These are phyloP conservation scores for Laticauda laticaudata DNA, from an alignment of 2,113 vertebrate genomes.

Conservation along the genomic window DNA sequence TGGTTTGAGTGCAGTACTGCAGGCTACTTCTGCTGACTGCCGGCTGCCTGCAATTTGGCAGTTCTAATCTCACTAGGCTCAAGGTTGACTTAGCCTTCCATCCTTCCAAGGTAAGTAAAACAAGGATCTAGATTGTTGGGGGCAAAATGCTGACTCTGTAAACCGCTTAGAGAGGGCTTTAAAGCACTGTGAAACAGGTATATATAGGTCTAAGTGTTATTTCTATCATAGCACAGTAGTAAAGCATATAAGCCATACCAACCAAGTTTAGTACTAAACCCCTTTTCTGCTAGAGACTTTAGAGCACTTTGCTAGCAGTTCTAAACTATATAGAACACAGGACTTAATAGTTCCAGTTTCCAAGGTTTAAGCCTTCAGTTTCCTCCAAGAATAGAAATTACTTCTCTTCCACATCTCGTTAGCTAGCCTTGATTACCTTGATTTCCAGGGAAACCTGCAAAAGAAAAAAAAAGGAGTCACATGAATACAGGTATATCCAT, in stretches of 20 bases:
- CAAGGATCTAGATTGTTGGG: too few relatives aligned
- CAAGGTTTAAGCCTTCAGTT: neutral
- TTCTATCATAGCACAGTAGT: neutral
- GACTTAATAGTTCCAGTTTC: neutral
- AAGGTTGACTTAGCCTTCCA: too few relatives aligned
- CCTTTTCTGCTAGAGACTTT: neutral
- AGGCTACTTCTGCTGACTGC: too few relatives aligned
- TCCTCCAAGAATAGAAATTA: neutral
- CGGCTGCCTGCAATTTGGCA: too few relatives aligned
- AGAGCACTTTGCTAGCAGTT: neutral
- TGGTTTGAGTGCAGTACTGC: too few relatives aligned
- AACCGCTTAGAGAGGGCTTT: too few relatives aligned
- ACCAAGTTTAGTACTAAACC: neutral
- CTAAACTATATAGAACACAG: neutral
- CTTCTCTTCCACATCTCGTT: neutral
- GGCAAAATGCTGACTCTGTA: too few relatives aligned
- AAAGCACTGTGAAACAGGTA: too few relatives aligned
- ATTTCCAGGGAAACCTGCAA: conserved; percentile 84
- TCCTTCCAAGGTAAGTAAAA: too few relatives aligned
- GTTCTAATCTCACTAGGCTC: too few relatives aligned
- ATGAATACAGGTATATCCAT: neutral
- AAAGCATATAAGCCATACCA: neutral
- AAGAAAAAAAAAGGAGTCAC: conserved; percentile 30
- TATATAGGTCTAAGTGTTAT: too few relatives aligned
- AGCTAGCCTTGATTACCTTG: conserved; percentile 69